Base-by-base conservation (phyloP, 2,888 invertebrate species). In the Parnassius mnemosyne region DNA sequence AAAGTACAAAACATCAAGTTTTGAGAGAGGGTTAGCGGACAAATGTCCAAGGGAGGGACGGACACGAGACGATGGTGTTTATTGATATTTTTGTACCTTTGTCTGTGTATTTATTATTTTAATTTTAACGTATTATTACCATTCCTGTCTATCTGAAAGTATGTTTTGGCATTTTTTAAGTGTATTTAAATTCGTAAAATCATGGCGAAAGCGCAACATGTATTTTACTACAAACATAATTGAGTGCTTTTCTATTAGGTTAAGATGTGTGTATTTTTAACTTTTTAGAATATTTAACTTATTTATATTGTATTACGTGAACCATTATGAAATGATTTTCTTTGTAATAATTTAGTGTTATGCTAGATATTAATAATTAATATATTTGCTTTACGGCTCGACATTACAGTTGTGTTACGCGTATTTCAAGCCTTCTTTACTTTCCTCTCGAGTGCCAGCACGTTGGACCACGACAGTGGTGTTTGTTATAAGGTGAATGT, bases 261-360 rank as follows among this genome's bases (percentile, higher is more conserved):
- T 90, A 89, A 82, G 89, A 80, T 73, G 91, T 89, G 91, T 91
- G 91, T 91, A 91, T 88, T 90, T 90, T 90, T 89, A 90, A 90
- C 84, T 82, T 90, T 88, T 89, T 91, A 90, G 90, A 89, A 85
- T 90, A 89, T 90, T 90, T 89, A 90, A 90, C 90, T 91, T 91
- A 91, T 91, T 91, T 90, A 87, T 87, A 89, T 88, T 87, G 87
- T 88, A 90, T 90, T 89, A 87, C 84, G 85, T 88, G 89, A 86
- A 87, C 80, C 81, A 85, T 85, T 86, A 85, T 87, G 80, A 81
- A 84, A 90, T 84, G 81, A 84, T 87, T 91, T 91, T 84, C 88
- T 91, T 91, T 90, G 81, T 88, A 87, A 89, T 89, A 86, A 86
- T 89, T 89, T 90, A 90, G 90, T 83, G 78, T 88, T 87, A 89